A percentile compares a stretch with the other conserved stretches of the same genome.
These are phyloP conservation scores for Porites rus DNA, from an alignment of 92 coral and sea anemone species.

Conservation along the genomic window DNA sequence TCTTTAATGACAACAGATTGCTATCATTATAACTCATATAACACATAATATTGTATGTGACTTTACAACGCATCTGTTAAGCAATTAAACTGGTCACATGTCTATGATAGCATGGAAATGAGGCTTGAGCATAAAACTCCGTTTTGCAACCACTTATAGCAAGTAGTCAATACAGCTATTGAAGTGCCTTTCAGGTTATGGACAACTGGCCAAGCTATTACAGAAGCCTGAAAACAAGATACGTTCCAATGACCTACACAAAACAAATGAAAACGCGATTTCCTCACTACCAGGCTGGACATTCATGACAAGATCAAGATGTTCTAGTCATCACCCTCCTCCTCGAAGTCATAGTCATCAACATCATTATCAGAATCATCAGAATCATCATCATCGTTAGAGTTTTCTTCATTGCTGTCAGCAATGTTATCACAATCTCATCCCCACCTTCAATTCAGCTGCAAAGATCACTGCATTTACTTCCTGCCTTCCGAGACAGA, in stretches of 20 bases:
- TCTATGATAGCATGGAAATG: neutral
- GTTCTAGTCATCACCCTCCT: neutral
- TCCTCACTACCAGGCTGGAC: neutral
- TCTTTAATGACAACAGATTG: no score
- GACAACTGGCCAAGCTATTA: neutral
- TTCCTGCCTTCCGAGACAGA: neutral
- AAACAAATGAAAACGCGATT: neutral
- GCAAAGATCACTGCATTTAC: slow-evolving; percentile 10
- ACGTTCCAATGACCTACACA: neutral
- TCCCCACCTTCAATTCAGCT: slow-evolving; percentile 12
- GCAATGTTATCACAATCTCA: slow-evolving; percentile 19
- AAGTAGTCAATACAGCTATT: no score
- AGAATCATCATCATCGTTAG: neutral
- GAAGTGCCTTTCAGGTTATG: neutral
- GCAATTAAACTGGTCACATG: no score
- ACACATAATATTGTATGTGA: no score
- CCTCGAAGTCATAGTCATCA: no score
- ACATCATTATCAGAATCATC: no score
- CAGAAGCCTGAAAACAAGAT: no score
- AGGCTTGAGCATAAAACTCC: neutral
- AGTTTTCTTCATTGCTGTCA: slow-evolving; percentile 1
- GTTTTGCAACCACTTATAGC: neutral
- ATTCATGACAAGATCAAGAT: neutral
- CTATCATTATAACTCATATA: no score
- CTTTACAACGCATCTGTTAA: no score